Percentiles rank a stretch among this genome's conserved stretches.
phyloP scores from a whole-genome alignment of 2,888 invertebrate genomes.

The Incurvaria masculella region DNA sequence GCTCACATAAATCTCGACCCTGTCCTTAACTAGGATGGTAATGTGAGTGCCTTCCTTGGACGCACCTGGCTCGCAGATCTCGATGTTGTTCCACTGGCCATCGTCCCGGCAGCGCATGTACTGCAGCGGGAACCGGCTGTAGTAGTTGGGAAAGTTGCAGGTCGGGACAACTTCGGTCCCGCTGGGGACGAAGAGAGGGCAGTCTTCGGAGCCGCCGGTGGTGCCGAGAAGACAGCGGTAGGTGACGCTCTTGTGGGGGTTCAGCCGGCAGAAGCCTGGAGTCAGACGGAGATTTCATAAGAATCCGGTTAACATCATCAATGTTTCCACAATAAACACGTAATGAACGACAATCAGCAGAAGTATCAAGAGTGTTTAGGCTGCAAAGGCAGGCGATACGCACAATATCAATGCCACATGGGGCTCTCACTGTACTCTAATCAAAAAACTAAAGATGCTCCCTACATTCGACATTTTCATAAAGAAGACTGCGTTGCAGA shows the following conservation, averaged over 20 bases:
- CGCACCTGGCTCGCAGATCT: conserved; percentile 32
- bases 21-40: conserved; percentile 28
- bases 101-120: conserved; percentile 28
- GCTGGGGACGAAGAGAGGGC: conserved; percentile 22
- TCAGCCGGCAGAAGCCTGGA: conserved; percentile 28
- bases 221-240: conserved; percentile 24
- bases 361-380: neutral
- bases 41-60: conserved; percentile 27
- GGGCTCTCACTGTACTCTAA: no score
- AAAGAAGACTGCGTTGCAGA: no score
- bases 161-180: conserved; percentile 24
- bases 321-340: no score
- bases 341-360: no score
- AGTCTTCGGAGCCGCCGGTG: conserved; percentile 20
- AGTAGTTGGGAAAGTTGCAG: conserved; percentile 30
- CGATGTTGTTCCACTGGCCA: conserved; percentile 28
- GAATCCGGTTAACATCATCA: no score
- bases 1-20: conserved; percentile 23
- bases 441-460: no score
- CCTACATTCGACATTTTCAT: no score
- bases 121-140: conserved; percentile 19
- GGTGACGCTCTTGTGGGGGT: conserved; percentile 23
- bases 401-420: neutral
- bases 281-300: conserved; percentile 17
- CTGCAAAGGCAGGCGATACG: no score